Evolutionary conservation across 1,140 invertebrate species (phyloP), one percentile per base, ranked within the genome.

Genomic region (Oppia nitens): DNA sequence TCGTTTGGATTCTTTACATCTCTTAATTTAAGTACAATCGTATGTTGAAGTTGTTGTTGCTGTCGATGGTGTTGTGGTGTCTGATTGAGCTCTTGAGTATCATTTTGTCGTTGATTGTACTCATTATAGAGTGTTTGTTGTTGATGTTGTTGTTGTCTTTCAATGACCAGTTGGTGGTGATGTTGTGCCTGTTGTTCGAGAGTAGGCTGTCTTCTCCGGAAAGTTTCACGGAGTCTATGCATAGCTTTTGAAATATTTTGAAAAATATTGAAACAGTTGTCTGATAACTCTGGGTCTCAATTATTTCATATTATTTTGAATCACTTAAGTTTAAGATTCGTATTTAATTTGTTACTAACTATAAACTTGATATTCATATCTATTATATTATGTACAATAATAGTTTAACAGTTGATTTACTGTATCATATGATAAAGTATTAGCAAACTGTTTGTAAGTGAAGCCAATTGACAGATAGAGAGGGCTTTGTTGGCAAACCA

Each of bases 181-280:
- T 62, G 52, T 50, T 58, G 47, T n/a, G 55, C 55, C 55, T 56
- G 62, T 6, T 56, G n/a, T 29, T 55, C 57, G 21, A 58, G 49
- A 21, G 57, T 58, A 27, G n/a, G 23, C 55, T n/a, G 55, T 28
- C 29, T 9, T 55, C 50, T 50, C 21, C 57, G 57, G 57, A 58
- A 58, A 57, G 47, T 58, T n/a, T 58, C 57, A 23, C 57, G 57
- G 21, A 58, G 49, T 29, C 57, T 58, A 20, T 58, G 57, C 57
- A 58, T 58, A n/a, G 50, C 50, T 58, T 55, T n/a, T 14, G 32
- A 9, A 17, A 40, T 40, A 40, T 40, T 40, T 40, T 9, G 32
- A 40, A 40, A 40, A 40, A 40, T 40, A 40, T 40, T 40, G 32
- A 40, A 40, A 40, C 32, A 40, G 32, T 40, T 40, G 32, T 40